Conservation (phyloP, 2,113 vertebrate species). For the Erythrocercus mccallii region DNA sequence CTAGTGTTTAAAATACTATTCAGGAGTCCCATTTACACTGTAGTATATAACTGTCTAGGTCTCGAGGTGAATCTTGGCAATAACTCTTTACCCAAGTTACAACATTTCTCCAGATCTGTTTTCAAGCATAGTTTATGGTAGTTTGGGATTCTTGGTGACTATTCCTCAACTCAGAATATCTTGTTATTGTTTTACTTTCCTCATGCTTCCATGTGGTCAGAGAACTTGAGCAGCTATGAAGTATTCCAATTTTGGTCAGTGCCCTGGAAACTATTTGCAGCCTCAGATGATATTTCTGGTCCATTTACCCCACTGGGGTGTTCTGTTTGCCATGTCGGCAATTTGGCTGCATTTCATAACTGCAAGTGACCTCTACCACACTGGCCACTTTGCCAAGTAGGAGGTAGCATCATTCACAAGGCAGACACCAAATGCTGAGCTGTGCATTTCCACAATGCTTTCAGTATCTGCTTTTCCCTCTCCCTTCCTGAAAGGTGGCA, state of each 20-base stretch:
- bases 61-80: neutral
- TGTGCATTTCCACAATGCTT: neutral
- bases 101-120: neutral
- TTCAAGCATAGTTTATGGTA: neutral
- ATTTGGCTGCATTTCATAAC: neutral
- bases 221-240: neutral
- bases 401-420: neutral
- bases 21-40: neutral
- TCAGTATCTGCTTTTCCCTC: neutral
- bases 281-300: neutral
- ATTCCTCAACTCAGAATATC: neutral
- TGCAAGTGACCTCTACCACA: neutral
- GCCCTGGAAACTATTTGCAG: neutral
- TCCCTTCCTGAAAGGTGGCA: neutral
- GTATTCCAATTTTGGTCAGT: neutral
- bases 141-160: neutral
- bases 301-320: fast-evolving
- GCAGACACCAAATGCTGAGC: neutral
- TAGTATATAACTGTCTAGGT: neutral
- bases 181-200: neutral
- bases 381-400: neutral
- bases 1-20: neutral
- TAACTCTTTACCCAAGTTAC: neutral
- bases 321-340: neutral
- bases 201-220: neutral